phyloP scores from a whole-genome alignment of 2,113 vertebrate species.

The Gasterosteus nipponicus region DNA sequence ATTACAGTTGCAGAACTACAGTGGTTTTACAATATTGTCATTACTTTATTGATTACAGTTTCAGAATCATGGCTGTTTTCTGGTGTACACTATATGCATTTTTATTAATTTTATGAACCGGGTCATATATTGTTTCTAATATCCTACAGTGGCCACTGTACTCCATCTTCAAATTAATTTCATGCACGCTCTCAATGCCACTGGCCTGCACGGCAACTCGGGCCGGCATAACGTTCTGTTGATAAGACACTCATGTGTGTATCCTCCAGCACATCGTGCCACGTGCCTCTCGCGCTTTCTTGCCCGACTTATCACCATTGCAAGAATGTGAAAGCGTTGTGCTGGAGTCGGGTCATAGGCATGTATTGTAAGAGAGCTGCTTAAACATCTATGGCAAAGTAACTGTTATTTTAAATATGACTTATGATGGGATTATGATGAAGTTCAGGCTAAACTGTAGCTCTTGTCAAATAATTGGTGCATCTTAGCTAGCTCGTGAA shows the following conservation, averaged over 20 bases:
- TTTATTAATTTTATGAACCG: too few species aligned
- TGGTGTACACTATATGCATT: too few species aligned
- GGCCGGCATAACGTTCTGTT: slow-evolving; percentile 6
- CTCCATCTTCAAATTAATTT: slow-evolving; percentile 51
- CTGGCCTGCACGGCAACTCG: slow-evolving; percentile 34
- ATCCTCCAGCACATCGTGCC: neutral
- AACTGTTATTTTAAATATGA: slow-evolving; percentile 14
- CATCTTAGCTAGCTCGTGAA: neutral
- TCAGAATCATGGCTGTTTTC: too few species aligned
- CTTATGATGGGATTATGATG: slow-evolving; percentile 18
- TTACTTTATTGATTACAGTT: too few species aligned
- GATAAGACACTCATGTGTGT: neutral
- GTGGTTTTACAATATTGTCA: too few species aligned
- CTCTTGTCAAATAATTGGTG: neutral
- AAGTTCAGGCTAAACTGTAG: neutral
- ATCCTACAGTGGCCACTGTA: slow-evolving; percentile 36
- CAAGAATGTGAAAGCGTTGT: slow-evolving; percentile 3
- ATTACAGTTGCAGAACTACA: too few species aligned
- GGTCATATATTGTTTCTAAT: too few species aligned
- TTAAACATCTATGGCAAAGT: neutral
- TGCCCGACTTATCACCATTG: slow-evolving; percentile 24
- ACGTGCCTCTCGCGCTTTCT: slow-evolving; percentile 6
- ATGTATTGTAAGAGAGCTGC: neutral
- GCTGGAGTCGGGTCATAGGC: slow-evolving; percentile 9
- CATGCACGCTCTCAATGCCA: slow-evolving; percentile 55